Conservation (phyloP, 2,113 vertebrate species). For the Planiliza haematocheilus region DNA sequence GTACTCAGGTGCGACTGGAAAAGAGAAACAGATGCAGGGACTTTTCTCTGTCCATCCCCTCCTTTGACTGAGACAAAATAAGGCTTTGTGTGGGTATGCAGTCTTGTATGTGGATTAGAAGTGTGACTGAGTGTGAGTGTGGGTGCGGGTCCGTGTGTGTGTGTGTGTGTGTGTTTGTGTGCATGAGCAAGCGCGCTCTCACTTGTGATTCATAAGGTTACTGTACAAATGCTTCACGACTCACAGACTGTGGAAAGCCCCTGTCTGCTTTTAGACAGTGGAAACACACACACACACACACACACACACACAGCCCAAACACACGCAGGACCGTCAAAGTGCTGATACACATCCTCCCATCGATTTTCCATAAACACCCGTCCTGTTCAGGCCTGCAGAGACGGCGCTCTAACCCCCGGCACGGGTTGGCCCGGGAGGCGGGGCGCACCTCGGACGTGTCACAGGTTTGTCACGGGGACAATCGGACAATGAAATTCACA, state of each 20-base stretch:
- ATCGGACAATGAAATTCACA: not conserved
- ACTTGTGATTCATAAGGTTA: constrained; percentile 79
- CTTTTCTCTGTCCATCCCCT: constrained; percentile 67
- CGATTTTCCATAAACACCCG: constrained; percentile 16
- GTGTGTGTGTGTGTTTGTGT: constrained; percentile 41
- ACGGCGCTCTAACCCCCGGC: constrained; percentile 9
- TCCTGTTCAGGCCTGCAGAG: not conserved
- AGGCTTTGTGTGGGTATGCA: constrained; percentile 63
- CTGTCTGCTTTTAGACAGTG: constrained; percentile 67
- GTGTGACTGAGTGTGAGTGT: constrained; percentile 61
- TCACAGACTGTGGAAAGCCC: constrained; percentile 78
- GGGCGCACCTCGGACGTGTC: not conserved
- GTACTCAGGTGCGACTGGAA: constrained; percentile 40
- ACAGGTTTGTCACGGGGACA: not conserved
- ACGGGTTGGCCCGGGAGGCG: not conserved
- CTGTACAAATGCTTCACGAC: constrained; percentile 67
- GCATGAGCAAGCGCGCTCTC: constrained; percentile 43
- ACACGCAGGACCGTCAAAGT: constrained; percentile 15
- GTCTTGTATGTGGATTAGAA: constrained; percentile 40
- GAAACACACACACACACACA: constrained; percentile 54
- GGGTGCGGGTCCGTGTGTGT: constrained; percentile 35
- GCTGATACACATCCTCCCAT: constrained; percentile 30
- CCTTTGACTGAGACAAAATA: constrained; percentile 45
- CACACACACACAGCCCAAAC: constrained; percentile 11
- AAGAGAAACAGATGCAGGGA: constrained; percentile 66